These are phyloP conservation scores for Lasioglossum lativentre DNA, from an alignment of 2,888 invertebrate species.

Conservation along the genomic window DNA sequence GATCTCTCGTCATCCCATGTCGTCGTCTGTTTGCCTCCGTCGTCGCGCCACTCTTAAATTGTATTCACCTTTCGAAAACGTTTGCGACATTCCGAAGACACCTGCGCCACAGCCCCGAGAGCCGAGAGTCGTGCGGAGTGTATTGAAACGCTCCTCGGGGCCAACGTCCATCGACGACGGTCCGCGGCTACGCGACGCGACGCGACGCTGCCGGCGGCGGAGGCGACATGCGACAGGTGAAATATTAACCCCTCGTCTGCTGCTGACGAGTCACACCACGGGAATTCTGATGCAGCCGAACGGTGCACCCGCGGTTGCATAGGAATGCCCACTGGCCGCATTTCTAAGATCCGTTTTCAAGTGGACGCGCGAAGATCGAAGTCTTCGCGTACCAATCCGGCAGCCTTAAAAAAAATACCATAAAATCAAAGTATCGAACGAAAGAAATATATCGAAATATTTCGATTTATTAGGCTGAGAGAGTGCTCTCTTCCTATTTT, in stretches of 20 bases:
- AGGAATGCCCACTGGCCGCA: background rate
- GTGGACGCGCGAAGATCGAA: background rate
- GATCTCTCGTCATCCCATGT: background rate
- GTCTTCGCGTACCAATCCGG: background rate
- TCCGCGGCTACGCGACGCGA: conserved; percentile 30
- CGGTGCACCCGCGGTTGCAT: background rate
- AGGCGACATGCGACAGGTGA: conserved; percentile 30
- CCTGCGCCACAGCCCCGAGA: conserved; percentile 53
- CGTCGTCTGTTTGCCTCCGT: conserved; percentile 38
- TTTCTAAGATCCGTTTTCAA: background rate
- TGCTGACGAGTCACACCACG: conserved; percentile 1
- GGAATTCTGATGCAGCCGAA: conserved; percentile 32
- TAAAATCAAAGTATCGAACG: background rate
- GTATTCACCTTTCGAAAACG: conserved; percentile 70
- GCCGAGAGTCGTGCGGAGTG: conserved; percentile 49
- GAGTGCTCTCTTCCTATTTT: too few species aligned
- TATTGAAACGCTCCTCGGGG: conserved; percentile 55
- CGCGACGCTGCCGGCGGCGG: conserved; percentile 1
- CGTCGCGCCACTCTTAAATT: conserved; percentile 60
- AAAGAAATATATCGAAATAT: background rate
- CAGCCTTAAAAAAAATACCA: background rate
- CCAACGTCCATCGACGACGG: conserved; percentile 46
- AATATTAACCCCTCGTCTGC: conserved; percentile 56
- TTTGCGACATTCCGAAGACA: conserved; percentile 63
- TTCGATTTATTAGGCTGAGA: background rate